Percentiles rank a stretch among this genome's conserved stretches.
These are phyloP conservation scores for Blennius ocellaris DNA, from an alignment of 2,113 vertebrate genomes.

Conservation along the genomic window DNA sequence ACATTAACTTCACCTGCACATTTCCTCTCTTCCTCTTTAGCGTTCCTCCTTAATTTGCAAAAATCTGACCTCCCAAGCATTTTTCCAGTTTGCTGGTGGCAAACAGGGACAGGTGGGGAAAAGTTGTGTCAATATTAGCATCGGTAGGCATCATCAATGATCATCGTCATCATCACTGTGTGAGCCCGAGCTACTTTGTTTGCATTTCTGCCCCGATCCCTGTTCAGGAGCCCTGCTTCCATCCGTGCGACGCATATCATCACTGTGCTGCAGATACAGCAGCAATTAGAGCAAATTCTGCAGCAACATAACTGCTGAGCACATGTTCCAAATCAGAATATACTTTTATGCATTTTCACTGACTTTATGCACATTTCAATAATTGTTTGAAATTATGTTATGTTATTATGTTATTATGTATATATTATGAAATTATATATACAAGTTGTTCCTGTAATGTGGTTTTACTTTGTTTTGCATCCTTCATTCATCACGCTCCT, in stretches of 20 bases:
- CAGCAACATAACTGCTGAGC: neutral
- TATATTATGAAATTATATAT: too few relatives aligned
- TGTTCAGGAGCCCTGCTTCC: neutral
- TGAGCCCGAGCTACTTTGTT: neutral
- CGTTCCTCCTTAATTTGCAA: neutral
- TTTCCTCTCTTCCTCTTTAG: neutral
- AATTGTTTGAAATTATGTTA: neutral
- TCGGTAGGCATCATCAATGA: neutral
- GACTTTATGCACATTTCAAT: neutral
- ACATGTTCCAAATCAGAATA: neutral
- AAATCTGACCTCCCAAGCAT: neutral
- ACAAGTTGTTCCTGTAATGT: too few relatives aligned
- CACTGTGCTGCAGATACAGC: neutral
- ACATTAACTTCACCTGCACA: neutral
- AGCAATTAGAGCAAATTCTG: neutral
- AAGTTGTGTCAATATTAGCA: neutral
- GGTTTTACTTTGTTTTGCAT: too few relatives aligned
- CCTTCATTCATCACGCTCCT: too few relatives aligned
- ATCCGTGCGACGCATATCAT: neutral
- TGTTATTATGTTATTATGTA: too few relatives aligned
- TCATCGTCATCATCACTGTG: neutral
- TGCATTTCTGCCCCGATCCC: neutral
- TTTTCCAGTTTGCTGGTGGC: neutral
- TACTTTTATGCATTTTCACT: neutral
- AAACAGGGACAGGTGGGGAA: neutral